These are phyloP conservation scores for Brachionichthys hirsutus DNA, from an alignment of 2,113 vertebrate species.

Conservation along the genomic window DNA sequence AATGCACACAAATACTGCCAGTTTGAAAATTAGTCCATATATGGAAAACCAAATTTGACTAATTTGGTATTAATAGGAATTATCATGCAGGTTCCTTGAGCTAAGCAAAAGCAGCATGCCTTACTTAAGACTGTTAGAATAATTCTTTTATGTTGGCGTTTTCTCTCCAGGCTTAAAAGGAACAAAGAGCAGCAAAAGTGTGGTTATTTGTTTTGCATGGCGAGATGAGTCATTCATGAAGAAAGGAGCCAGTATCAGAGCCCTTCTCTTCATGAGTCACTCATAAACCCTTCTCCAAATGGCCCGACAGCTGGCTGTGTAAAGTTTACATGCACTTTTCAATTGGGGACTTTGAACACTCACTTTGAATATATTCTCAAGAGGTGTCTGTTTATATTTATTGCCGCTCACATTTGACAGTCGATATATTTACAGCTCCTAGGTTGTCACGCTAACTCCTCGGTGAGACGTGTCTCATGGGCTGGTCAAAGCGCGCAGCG, in stretches of 20 bases:
- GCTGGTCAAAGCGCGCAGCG: slow-evolving; percentile 27
- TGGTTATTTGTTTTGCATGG: slow-evolving; percentile 37
- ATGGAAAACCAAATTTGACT: slow-evolving; percentile 3
- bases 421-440: slow-evolving; percentile 56
- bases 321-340: slow-evolving; percentile 37
- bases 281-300: slow-evolving; percentile 36
- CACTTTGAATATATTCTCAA: slow-evolving; percentile 11
- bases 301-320: slow-evolving; percentile 28
- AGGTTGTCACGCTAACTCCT: slow-evolving; percentile 58
- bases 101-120: not conserved
- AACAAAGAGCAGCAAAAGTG: slow-evolving; percentile 11
- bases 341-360: slow-evolving; percentile 9
- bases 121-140: slow-evolving; percentile 12
- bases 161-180: slow-evolving; percentile 27
- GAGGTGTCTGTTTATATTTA: slow-evolving; percentile 52
- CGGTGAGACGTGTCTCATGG: slow-evolving; percentile 59
- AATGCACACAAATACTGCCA: too few species aligned
- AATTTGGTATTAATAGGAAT: slow-evolving; percentile 29
- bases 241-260: slow-evolving; percentile 43
- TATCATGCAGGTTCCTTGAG: not conserved
- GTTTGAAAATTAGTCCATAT: too few species aligned
- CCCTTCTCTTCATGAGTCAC: slow-evolving; percentile 19
- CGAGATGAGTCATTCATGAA: slow-evolving; percentile 50
- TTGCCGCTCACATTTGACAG: slow-evolving; percentile 33
- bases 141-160: slow-evolving; percentile 24